Evolutionary conservation across 2,113 vertebrate species (phyloP), one percentile per base, ranked within the genome.

Genomic region (Aptenodytes patagonicus): DNA sequence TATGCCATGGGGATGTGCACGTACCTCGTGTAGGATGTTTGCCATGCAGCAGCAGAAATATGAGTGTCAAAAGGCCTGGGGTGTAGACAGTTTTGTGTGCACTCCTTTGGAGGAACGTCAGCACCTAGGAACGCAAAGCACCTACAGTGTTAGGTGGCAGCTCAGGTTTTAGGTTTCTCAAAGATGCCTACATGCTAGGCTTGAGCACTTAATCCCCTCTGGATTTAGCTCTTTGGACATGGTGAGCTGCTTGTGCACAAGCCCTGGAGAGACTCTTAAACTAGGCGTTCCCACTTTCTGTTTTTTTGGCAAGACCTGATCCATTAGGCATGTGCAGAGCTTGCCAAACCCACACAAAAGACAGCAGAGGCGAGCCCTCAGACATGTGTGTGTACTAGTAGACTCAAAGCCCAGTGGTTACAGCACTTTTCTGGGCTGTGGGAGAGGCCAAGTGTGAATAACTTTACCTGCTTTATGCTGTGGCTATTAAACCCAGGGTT

Each of bases 281-380:
- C 75, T 79, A 83, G 96, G 96, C 88, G 96, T 90, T 95, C 54
- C 85, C 71, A 3, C 66, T 65, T 49, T 18, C 80, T 38, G 92
- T 0, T 11, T 34, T 96, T 87, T 88, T 97, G 96, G 97, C 95
- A 95, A n/a, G 68, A 32, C 38, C 76, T 46, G 92, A 60, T 40
- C 92, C 90, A n/a, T 80, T 7, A 77, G 92, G 88, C 88, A 73
- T 94, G 83, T 94, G 90, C 71, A 34, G 93, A 32, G 83, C 92
- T 80, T 97, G 97, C 95, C 95, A 96, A 96, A 97, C 34, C 95
- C 97, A 95, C 96, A 95, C 92, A 86, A 95, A 96, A 96, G 96
- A 77, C 90, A 62, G 97, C 92, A 89, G 79, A 70, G 93, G 82
- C 14, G 70, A 92, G 92, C 88, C 87, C 85, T 93, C 92, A 81